A percentile compares a stretch with the other conserved stretches of the same genome.
Evolutionary conservation across 2,797 vertebrate genomes (phyloP).

Genomic region (Tangara arthus): DNA sequence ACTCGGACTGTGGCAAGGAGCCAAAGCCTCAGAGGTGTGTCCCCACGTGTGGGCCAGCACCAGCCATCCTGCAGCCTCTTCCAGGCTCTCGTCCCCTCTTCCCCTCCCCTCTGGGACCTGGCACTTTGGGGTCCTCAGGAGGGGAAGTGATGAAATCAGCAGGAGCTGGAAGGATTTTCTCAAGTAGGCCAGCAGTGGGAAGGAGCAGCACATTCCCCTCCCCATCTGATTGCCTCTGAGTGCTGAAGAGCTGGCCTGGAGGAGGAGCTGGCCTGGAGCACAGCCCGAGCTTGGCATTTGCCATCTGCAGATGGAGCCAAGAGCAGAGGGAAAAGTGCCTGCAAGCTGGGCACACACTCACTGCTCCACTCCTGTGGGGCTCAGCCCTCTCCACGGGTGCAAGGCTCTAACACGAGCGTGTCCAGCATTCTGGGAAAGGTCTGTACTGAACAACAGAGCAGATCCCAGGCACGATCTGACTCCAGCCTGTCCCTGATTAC

Average conservation of each 20-base stretch:
- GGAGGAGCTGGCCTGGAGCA: not conserved
- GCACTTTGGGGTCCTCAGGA: not conserved
- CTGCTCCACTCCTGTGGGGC: not conserved
- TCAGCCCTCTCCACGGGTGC: not conserved
- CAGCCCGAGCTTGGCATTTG: not conserved
- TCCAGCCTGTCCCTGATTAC: not conserved
- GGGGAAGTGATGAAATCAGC: not conserved
- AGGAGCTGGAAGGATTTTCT: conserved; percentile 7
- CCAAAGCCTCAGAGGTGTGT: not conserved
- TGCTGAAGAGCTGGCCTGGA: conserved; percentile 6
- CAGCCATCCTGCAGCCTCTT: not conserved
- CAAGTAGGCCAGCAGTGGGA: not conserved
- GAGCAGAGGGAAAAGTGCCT: not conserved
- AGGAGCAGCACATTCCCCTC: not conserved
- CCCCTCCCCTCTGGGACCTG: not conserved
- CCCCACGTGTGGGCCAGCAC: not conserved
- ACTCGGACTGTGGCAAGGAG: not conserved
- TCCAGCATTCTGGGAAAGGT: not conserved
- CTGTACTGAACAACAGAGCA: not conserved
- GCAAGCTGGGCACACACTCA: not conserved
- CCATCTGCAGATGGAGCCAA: not conserved
- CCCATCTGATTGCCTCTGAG: not conserved
- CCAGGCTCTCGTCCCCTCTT: not conserved
- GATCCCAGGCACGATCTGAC: not conserved
- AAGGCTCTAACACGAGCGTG: not conserved